Conservation (phyloP, 2,113 vertebrate genomes). For the Dasypus novemcinctus region DNA sequence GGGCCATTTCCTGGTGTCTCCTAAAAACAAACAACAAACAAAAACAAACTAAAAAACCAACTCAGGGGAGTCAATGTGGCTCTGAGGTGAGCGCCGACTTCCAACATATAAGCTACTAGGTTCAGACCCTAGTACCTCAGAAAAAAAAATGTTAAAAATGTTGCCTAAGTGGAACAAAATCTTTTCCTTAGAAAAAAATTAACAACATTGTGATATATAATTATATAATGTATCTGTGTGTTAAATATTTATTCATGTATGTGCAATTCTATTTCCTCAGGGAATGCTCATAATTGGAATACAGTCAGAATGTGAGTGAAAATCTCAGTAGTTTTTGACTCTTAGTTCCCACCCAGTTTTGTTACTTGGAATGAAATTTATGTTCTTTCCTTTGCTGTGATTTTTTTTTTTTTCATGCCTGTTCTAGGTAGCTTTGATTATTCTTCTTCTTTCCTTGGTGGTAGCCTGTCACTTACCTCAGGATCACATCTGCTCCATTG, state of each 20-base stretch:
- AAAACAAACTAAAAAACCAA: too few species aligned
- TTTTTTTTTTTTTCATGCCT: neutral
- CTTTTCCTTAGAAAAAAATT: neutral
- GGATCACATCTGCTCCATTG: neutral
- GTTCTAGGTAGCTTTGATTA: neutral
- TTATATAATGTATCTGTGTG: neutral
- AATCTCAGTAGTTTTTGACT: neutral
- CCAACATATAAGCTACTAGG: too few species aligned
- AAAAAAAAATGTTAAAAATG: neutral
- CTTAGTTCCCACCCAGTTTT: neutral
- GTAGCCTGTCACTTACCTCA: too few species aligned
- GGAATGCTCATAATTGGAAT: neutral
- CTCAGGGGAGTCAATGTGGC: too few species aligned
- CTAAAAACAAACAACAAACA: too few species aligned
- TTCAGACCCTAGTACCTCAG: too few species aligned
- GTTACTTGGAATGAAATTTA: neutral
- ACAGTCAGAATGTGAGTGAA: neutral
- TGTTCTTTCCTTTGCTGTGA: neutral
- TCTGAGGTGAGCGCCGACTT: too few species aligned
- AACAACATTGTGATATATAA: neutral
- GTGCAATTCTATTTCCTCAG: neutral
- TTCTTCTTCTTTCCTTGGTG: neutral
- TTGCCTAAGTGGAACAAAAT: neutral
- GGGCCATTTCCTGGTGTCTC: too few species aligned
- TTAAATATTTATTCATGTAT: neutral